Percentiles rank a stretch among this genome's conserved stretches.
phyloP scores from a whole-genome alignment of 2,113 vertebrate species.

The Amblyornis subalaris region DNA sequence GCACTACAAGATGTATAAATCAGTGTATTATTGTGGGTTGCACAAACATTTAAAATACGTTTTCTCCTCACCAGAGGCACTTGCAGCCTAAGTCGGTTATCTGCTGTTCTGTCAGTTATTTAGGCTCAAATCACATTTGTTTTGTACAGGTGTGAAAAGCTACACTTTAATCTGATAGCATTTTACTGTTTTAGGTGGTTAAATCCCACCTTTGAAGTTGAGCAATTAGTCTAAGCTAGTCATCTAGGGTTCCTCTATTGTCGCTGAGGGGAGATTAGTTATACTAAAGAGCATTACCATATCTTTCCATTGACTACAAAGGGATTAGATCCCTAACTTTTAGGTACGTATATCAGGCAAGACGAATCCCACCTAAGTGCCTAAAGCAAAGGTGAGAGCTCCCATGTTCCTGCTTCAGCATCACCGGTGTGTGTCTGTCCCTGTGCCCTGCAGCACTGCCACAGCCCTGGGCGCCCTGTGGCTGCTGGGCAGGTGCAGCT shows the following conservation, averaged over 20 bases:
- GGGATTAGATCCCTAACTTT: conserved; percentile 25
- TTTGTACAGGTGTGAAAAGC: conserved; percentile 18
- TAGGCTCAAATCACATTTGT: conserved; percentile 5
- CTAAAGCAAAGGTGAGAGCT: neutral
- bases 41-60: neutral
- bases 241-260: conserved; percentile 10
- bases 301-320: neutral
- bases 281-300: conserved; percentile 32
- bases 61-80: neutral
- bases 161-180: conserved; percentile 36
- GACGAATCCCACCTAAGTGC: neutral
- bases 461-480: fast-evolving
- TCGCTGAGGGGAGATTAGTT: conserved; percentile 22
- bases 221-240: conserved; percentile 46
- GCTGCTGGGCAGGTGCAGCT: neutral
- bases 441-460: neutral
- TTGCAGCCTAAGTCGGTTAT: neutral
- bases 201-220: conserved; percentile 36
- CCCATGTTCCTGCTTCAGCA: neutral
- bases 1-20: neutral
- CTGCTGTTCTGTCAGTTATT: neutral
- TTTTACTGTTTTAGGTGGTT: neutral
- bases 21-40: neutral
- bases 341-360: neutral
- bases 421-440: fast-evolving